These are phyloP conservation scores for Ormyrus labotus DNA, from an alignment of 2,888 invertebrate species.

Conservation along the genomic window DNA sequence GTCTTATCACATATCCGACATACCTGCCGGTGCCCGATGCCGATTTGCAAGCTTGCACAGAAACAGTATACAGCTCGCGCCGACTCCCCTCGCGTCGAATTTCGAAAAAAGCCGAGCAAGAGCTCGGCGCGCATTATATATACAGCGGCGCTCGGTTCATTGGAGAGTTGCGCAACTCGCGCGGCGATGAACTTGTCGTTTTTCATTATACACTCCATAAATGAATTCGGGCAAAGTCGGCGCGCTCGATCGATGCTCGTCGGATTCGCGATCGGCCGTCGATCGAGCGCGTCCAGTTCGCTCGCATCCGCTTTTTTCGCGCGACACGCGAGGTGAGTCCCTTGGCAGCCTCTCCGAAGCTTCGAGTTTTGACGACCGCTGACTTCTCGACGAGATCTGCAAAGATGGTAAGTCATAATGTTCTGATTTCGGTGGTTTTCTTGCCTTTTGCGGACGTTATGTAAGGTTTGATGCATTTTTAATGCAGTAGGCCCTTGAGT, in stretches of 20 bases:
- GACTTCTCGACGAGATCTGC: background rate
- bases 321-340: too few species aligned
- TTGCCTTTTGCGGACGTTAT: too few species aligned
- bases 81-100: background rate
- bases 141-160: too few species aligned
- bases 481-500: too few species aligned
- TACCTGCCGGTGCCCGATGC: too few species aligned
- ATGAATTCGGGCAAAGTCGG: slow-evolving; percentile 28
- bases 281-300: background rate
- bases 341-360: background rate
- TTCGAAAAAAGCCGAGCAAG: background rate
- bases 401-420: slow-evolving; percentile 24
- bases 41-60: too few species aligned
- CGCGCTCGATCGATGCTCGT: background rate
- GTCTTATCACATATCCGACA: too few species aligned
- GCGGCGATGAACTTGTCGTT: slow-evolving; percentile 50
- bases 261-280: slow-evolving; percentile 35
- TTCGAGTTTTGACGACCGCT: too few species aligned
- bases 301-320: background rate
- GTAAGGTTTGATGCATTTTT: too few species aligned
- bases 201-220: slow-evolving; percentile 38
- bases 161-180: background rate
- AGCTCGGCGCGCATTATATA: background rate
- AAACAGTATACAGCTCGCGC: background rate
- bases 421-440: background rate